Base-by-base conservation (phyloP, 2,888 invertebrate genomes). In the Ecliptopera silaceata region DNA sequence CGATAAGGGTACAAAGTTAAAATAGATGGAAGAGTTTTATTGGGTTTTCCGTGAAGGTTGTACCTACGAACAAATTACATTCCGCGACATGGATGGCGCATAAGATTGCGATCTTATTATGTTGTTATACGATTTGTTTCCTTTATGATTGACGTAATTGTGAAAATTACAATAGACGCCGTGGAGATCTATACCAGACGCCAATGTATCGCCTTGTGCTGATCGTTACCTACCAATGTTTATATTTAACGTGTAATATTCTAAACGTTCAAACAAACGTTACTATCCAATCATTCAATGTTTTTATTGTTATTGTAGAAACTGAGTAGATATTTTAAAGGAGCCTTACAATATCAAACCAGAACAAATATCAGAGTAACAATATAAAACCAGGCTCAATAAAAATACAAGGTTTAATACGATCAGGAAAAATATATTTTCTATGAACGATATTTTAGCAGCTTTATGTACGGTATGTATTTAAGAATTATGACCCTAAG, bases 121-220 rank as follows among this genome's bases (percentile, higher is more conserved):
- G 44, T 50, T 52, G 56, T 60, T 42, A 56, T 51, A 43, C 45
- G 43, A 55, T 45, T 50, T 61, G 52, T 51, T 48, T 53, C 61
- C 13, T 38, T 47, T 51, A 57, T 63, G 63, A 65, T 60, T 59
- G 65, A 65, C 61, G 63, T 59, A 48, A 59, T 58, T 58, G 61
- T 63, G 46, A 34, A 43, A 38, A 63, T 57, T 47, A 61, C 56
- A 61, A 65, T 61, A 52, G 57, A 47, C 45, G 36, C 59, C 29
- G 45, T 18, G 13, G 20, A 47, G 52, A 49, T 59, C 43, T 44
- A 56, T 58, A 48, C 31, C 53, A 50, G 39, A 59, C 47, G 60
- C 56, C 54, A 48, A 44, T 47, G 52, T 43, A 26, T 48, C 36
- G 36, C 10, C 10, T 2, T 29, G 26, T 51, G 34, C 38, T 29